Evolutionary conservation across 2,113 vertebrate genomes (phyloP).

Genomic region (Brachirus orientalis): DNA sequence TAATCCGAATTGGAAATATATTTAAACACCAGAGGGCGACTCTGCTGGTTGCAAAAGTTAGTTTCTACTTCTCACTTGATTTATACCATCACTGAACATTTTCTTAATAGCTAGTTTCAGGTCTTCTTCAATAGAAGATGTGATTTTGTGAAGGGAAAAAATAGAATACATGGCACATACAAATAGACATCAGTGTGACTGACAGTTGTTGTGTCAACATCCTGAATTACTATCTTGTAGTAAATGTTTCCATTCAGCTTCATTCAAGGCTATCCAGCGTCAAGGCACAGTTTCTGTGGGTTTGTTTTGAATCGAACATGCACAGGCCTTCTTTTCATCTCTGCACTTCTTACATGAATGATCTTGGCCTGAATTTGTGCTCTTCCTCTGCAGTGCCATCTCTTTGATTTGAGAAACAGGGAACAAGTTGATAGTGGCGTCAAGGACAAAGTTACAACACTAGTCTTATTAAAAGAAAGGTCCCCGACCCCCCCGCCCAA

Average conservation of each 20-base stretch:
- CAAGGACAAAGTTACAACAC: slow-evolving; percentile 8
- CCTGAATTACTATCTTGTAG: neutral
- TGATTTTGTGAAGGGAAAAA: no score
- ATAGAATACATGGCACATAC: no score
- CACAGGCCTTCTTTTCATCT: neutral
- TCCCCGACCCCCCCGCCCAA: neutral
- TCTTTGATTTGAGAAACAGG: neutral
- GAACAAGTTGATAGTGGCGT: neutral
- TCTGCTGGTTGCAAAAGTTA: no score
- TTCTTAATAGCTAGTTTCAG: no score
- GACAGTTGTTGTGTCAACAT: no score
- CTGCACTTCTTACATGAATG: neutral
- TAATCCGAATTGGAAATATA: no score
- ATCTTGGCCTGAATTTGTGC: no score
- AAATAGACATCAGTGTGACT: no score
- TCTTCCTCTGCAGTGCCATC: neutral
- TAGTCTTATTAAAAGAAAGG: neutral
- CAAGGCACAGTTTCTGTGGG: neutral
- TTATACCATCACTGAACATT: no score
- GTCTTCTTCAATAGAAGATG: no score
- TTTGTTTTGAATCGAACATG: slow-evolving; percentile 1
- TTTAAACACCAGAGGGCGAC: no score
- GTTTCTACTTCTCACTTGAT: no score
- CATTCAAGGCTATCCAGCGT: slow-evolving; percentile 3
- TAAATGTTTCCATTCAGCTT: slow-evolving; percentile 1